Evolutionary conservation across 2,797 vertebrate genomes (phyloP).

Genomic region (Poeciliopsis infans): DNA sequence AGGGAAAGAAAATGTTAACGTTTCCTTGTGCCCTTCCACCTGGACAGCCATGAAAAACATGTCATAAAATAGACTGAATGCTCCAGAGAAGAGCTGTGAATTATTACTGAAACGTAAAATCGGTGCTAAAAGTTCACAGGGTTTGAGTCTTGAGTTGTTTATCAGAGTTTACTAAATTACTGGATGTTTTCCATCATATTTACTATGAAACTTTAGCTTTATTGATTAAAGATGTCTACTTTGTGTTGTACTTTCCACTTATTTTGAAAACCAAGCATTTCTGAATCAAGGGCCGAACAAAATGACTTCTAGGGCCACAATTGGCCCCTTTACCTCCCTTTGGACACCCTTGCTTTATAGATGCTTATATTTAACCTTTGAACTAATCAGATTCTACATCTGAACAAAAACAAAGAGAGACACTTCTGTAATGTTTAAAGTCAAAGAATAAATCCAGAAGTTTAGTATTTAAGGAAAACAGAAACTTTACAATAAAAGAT

Average conservation of each 20-base stretch:
- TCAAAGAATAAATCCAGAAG: not conserved
- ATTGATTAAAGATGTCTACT: too few relatives aligned
- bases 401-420: not conserved
- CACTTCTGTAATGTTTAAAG: not conserved
- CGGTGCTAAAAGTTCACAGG: too few relatives aligned
- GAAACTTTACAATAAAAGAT: not conserved
- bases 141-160: too few relatives aligned
- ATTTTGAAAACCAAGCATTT: too few relatives aligned
- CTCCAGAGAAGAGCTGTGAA: too few relatives aligned
- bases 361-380: not conserved
- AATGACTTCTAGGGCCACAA: not conserved
- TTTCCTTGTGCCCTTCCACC: not conserved
- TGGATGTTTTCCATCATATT: too few relatives aligned
- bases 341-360: too few relatives aligned
- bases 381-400: not conserved
- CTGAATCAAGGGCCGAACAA: not conserved
- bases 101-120: too few relatives aligned
- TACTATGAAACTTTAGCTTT: too few relatives aligned
- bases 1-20: not conserved
- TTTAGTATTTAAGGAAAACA: not conserved
- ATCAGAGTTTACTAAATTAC: not conserved
- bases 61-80: not conserved
- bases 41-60: not conserved
- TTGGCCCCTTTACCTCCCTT: too few relatives aligned
- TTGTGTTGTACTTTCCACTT: too few relatives aligned